A percentile compares a stretch with the other conserved stretches of the same genome.
These are phyloP conservation scores for Notarius quadriscutis DNA, from an alignment of 2,113 vertebrate genomes.

Conservation along the genomic window DNA sequence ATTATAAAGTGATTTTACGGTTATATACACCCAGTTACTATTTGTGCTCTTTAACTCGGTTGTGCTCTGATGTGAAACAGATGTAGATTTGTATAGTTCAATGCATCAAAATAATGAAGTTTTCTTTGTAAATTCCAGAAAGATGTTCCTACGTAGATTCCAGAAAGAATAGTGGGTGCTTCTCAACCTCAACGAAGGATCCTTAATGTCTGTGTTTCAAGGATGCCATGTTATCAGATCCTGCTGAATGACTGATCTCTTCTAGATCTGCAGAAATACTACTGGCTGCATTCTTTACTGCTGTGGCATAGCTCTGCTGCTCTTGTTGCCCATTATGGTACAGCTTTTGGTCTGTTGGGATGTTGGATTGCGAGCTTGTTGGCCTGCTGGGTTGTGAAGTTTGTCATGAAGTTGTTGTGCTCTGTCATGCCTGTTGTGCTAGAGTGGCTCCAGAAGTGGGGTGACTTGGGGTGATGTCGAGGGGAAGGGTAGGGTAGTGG, in stretches of 20 bases:
- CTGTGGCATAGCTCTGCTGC: background rate
- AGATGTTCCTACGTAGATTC: no score
- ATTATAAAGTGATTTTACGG: background rate
- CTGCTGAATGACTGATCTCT: background rate
- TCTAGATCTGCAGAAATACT: background rate
- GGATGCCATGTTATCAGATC: no score
- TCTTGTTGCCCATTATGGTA: background rate
- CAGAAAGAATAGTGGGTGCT: no score
- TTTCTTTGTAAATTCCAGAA: background rate
- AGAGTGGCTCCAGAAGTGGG: background rate
- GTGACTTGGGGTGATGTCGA: background rate
- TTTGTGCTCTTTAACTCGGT: background rate
- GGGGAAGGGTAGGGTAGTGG: background rate
- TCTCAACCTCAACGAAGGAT: no score
- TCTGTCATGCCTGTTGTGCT: no score
- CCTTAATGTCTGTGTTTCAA: no score
- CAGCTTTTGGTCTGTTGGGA: background rate
- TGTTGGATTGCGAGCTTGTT: background rate
- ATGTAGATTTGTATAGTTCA: background rate
- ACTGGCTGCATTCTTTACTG: background rate
- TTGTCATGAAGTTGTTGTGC: no score
- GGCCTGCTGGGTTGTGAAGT: background rate
- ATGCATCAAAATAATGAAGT: background rate
- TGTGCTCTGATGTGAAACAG: background rate
- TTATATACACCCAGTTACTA: background rate